These are phyloP conservation scores for Aptenodytes forsteri DNA, from an alignment of 2,113 vertebrate species.

Conservation along the genomic window DNA sequence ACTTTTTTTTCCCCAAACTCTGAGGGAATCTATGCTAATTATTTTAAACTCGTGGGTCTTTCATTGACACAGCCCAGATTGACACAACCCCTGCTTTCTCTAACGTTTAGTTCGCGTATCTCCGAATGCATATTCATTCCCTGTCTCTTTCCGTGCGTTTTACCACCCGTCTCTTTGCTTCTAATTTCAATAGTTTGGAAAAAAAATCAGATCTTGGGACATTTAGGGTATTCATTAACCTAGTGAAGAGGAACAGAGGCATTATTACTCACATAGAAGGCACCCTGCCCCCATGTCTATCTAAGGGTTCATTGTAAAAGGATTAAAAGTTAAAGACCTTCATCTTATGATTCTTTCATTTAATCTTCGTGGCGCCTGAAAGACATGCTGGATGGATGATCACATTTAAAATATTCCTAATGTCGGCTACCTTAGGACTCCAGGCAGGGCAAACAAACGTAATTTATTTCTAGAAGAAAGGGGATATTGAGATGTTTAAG, in stretches of 20 bases:
- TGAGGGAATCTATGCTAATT: slow-evolving; percentile 58
- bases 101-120: background rate
- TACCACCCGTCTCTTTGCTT: slow-evolving; percentile 68
- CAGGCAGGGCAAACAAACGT: slow-evolving; percentile 84
- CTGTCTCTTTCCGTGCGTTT: background rate
- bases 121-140: slow-evolving; percentile 7
- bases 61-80: background rate
- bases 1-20: background rate
- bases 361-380: slow-evolving; percentile 94
- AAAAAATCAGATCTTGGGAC: slow-evolving; percentile 62
- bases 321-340: slow-evolving; percentile 94
- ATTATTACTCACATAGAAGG: slow-evolving; percentile 81
- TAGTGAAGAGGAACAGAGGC: slow-evolving; percentile 80
- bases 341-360: slow-evolving; percentile 92
- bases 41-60: slow-evolving; percentile 37
- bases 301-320: slow-evolving; percentile 93
- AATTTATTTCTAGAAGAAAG: slow-evolving; percentile 85
- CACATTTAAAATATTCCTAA: slow-evolving; percentile 90
- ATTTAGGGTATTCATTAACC: slow-evolving; percentile 83
- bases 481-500: slow-evolving; percentile 83
- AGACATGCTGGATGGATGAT: slow-evolving; percentile 89
- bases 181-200: slow-evolving; percentile 72
- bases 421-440: slow-evolving; percentile 86
- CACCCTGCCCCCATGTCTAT: slow-evolving; percentile 86
- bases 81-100: background rate